Evolutionary conservation across 2,888 invertebrate species (phyloP).

Genomic region (Melieria picta): DNA sequence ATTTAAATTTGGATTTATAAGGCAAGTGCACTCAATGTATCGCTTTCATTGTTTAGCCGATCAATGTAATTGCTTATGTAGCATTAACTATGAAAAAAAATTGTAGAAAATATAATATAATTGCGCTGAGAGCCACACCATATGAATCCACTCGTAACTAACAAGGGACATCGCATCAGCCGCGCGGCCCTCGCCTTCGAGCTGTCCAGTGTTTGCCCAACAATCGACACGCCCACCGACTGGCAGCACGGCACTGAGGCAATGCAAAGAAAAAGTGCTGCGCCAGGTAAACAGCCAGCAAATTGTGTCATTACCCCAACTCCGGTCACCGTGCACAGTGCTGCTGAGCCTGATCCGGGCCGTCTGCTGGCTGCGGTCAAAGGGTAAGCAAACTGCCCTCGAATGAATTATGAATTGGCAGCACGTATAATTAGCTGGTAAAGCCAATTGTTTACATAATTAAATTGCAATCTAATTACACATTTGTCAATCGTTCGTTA

Average conservation of each 20-base stretch:
- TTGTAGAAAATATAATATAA: neutral
- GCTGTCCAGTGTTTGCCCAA: constrained; percentile 60
- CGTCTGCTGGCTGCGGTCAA: constrained; percentile 24
- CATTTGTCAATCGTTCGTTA: constrained; percentile 46
- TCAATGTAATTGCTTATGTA: too few species aligned
- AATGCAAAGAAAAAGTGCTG: neutral
- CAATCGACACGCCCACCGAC: constrained; percentile 54
- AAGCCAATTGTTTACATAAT: constrained; percentile 55
- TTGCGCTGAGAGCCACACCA: constrained; percentile 53
- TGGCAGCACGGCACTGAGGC: neutral
- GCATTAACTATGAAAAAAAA: too few species aligned
- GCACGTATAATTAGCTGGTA: constrained; percentile 36
- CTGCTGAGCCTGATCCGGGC: constrained; percentile 8
- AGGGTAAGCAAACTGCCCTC: constrained; percentile 43
- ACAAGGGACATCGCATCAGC: constrained; percentile 24
- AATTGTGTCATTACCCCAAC: constrained; percentile 55
- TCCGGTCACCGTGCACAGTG: neutral
- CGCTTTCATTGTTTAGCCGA: too few species aligned
- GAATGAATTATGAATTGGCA: constrained; percentile 42
- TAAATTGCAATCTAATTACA: constrained; percentile 57
- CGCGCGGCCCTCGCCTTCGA: constrained; percentile 40
- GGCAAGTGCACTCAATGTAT: too few species aligned
- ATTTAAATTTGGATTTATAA: too few species aligned
- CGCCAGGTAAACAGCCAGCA: constrained; percentile 13
- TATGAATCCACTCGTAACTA: constrained; percentile 43